These are phyloP conservation scores for Leptodon cayanensis DNA, from an alignment of 2,797 vertebrate species.

Conservation along the genomic window DNA sequence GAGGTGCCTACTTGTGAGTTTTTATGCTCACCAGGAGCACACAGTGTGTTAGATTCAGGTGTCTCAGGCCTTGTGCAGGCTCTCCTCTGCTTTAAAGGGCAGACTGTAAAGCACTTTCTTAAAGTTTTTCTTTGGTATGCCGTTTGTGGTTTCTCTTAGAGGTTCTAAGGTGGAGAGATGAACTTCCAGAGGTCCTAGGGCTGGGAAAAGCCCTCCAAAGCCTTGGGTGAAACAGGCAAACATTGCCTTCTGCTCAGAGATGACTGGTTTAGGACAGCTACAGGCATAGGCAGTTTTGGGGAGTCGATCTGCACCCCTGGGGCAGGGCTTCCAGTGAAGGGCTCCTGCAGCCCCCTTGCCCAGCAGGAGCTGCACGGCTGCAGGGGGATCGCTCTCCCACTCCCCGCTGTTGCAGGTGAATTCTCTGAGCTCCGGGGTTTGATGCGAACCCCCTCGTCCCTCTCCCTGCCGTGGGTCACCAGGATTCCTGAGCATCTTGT, in stretches of 20 bases:
- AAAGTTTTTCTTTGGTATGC: background rate
- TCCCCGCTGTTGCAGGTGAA: background rate
- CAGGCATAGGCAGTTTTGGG: background rate
- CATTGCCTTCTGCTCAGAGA: background rate
- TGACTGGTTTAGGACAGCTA: background rate
- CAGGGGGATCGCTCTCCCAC: background rate
- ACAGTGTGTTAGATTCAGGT: background rate
- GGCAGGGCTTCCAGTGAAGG: background rate
- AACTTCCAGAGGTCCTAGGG: background rate
- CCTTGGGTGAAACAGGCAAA: background rate
- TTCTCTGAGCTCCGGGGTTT: background rate
- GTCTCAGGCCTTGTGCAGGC: background rate
- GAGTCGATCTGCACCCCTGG: background rate
- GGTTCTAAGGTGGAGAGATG: background rate
- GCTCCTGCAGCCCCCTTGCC: background rate
- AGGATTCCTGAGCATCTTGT: background rate
- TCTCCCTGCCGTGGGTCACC: background rate
- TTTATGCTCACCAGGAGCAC: background rate
- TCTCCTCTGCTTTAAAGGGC: background rate
- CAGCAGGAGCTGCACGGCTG: accelerated
- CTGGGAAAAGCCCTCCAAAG: background rate
- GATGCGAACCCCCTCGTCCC: background rate
- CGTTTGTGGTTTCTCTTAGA: accelerated
- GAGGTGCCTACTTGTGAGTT: background rate
- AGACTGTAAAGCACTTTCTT: background rate